Base-by-base conservation (phyloP, 2,888 invertebrate genomes). In the Drosophila eohydei region DNA sequence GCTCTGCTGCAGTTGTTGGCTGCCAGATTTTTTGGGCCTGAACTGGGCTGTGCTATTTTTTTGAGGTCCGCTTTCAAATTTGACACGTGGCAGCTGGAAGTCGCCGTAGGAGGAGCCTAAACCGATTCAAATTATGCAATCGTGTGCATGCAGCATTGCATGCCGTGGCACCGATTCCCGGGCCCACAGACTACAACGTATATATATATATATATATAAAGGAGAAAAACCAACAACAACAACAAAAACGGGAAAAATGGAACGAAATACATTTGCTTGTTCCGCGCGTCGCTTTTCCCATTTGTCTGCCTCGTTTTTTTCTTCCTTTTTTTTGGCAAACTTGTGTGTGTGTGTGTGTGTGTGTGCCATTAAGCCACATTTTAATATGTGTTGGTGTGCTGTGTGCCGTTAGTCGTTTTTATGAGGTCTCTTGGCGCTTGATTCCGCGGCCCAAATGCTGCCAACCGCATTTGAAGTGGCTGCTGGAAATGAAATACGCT, bases 351-450 rank as follows among this genome's bases (percentile, higher is more conserved):
- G n/a, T 56, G 63, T 56, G 54, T 57, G 59, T 61, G 63, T 63
- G 71, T 75, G 63, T 78, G 72, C 88, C 71, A 86, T 89, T 83
- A 83, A 81, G 69, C 88, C 88, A 72, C 88, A 89, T 87, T 81
- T 89, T 84, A 89, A 89, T 89, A 54, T 80, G 62, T 70, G 73
- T 65, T 70, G 51, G 63, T 83, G 67, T 36, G 55, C 56, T 88
- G 61, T 76, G 73, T 43, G 65, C 69, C 83, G 89, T 86, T 88
- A 80, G 83, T 83, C 83, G 87, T 83, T 90, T 82, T 90, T 88
- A 90, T 90, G 83, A 88, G 83, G 89, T 84, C 90, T 83, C 88
- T 89, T 81, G 82, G 84, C 84, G 89, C 88, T 83, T 87, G 89
- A 89, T 83, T 83, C 86, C 90, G 88, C 83, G 90, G 88, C 86